phyloP scores from a whole-genome alignment of 1,140 invertebrate genomes.

The Stegodyphus dumicola region DNA sequence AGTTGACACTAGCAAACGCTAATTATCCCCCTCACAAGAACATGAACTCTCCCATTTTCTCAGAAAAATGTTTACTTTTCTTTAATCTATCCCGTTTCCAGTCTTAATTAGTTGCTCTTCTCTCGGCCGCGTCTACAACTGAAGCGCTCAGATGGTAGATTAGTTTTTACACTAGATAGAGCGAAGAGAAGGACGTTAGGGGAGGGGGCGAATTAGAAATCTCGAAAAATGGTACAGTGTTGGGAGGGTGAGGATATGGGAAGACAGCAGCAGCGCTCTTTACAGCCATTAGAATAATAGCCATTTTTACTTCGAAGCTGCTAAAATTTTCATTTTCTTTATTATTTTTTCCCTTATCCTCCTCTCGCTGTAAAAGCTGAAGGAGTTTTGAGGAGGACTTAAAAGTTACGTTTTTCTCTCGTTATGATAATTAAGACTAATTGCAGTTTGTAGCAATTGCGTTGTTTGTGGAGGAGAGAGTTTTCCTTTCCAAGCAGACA shows the following conservation, averaged over 20 bases:
- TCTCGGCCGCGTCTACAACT: constrained; percentile 2
- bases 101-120: constrained; percentile 60
- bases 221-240: neutral
- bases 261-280: constrained; percentile 30
- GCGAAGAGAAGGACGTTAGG: constrained; percentile 5
- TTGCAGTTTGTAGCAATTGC: constrained; percentile 20
- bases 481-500: constrained; percentile 5
- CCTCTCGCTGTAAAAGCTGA: neutral
- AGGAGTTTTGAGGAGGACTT: constrained; percentile 4
- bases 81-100: constrained; percentile 58
- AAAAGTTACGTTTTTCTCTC: constrained; percentile 25
- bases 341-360: constrained; percentile 31
- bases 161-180: constrained; percentile 40
- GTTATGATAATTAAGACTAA: constrained; percentile 60
- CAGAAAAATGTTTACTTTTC: constrained; percentile 60
- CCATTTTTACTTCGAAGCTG: constrained; percentile 53
- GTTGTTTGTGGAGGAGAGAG: constrained; percentile 9
- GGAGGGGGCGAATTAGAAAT: neutral
- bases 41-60: constrained; percentile 51
- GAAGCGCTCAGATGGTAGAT: constrained; percentile 33
- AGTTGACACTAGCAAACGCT: constrained; percentile 55
- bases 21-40: constrained; percentile 45
- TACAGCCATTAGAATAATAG: constrained; percentile 57
- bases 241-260: neutral
- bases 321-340: constrained; percentile 50